A percentile compares a stretch with the other conserved stretches of the same genome.
phyloP scores from a whole-genome alignment of 2,113 vertebrate species.

The Peromyscus polionotus region DNA sequence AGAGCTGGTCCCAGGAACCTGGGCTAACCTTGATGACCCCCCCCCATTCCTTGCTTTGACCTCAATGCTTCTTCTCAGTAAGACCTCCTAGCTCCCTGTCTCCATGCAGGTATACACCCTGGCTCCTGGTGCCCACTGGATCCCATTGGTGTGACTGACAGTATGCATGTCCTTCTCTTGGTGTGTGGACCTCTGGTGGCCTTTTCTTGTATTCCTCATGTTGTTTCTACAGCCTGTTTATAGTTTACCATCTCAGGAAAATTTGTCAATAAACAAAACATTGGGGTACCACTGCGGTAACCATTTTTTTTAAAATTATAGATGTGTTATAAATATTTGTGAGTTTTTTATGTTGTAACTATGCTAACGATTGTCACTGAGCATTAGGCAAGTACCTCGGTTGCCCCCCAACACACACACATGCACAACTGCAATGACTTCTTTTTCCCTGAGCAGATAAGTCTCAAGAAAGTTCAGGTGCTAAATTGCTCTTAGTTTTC shows the following conservation, averaged over 20 bases:
- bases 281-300: neutral
- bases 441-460: neutral
- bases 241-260: neutral
- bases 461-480: neutral
- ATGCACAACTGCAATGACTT: neutral
- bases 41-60: neutral
- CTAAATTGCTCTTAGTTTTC: neutral
- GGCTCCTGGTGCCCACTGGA: rapidly evolving
- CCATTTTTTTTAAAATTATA: neutral
- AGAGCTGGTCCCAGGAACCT: rapidly evolving
- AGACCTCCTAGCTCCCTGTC: neutral
- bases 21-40: neutral
- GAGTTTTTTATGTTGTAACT: neutral
- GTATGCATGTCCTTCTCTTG: neutral
- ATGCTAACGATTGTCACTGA: neutral
- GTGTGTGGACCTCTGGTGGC: rapidly evolving
- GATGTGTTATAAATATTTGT: neutral
- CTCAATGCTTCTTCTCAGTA: neutral
- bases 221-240: neutral
- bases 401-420: no score
- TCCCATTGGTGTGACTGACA: neutral
- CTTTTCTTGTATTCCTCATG: no score
- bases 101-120: neutral
- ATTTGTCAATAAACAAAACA: neutral
- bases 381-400: rapidly evolving